Evolutionary conservation across 2,113 vertebrate genomes (phyloP).

Genomic region (Hylia prasina): DNA sequence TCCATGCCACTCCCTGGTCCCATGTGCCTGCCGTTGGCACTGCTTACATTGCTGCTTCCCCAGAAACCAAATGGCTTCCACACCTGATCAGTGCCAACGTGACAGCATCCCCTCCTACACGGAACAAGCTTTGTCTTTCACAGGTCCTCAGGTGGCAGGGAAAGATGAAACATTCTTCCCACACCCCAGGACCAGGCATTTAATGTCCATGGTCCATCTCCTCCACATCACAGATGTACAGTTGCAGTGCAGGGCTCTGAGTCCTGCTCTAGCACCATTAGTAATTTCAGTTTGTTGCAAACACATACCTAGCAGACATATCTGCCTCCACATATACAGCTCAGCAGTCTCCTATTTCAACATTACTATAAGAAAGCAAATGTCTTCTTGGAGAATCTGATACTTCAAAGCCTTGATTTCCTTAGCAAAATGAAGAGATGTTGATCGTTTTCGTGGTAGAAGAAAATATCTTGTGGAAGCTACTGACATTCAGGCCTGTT

Average conservation of each 20-base stretch:
- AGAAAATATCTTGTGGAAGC: not conserved
- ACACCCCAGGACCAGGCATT: not conserved
- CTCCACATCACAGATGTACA: not conserved
- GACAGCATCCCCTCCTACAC: not conserved
- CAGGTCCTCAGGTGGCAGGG: not conserved
- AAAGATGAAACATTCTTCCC: not conserved
- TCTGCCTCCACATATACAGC: not conserved
- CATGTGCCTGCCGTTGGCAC: accelerated
- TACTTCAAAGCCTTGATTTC: not conserved
- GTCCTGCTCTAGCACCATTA: not conserved
- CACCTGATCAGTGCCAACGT: not conserved
- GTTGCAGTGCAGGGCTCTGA: not conserved
- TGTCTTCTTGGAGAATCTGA: not conserved
- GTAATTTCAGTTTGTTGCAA: not conserved
- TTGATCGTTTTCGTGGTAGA: not conserved
- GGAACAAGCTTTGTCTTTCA: not conserved
- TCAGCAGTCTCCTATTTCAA: not conserved
- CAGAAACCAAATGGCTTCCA: not conserved
- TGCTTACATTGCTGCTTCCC: not conserved
- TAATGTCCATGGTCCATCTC: not conserved
- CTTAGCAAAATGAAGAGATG: not conserved
- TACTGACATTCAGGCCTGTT: not conserved
- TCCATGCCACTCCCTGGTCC: not conserved
- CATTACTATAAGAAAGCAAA: not conserved
- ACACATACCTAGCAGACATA: not conserved